phyloP scores from a whole-genome alignment of 2,888 invertebrate species.

The Galerucella calmariensis region DNA sequence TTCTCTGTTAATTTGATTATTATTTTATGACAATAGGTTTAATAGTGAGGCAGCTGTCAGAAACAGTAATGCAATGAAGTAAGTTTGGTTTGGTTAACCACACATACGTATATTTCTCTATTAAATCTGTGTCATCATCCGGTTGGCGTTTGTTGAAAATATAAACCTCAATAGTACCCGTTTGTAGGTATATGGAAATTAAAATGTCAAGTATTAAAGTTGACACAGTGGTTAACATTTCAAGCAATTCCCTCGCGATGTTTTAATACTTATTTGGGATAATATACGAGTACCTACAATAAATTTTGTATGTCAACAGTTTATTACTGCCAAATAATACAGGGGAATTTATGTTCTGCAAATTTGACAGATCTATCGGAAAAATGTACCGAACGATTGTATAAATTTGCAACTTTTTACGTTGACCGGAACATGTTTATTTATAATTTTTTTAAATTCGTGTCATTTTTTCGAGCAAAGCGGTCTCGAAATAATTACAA shows the following conservation, averaged over 20 bases:
- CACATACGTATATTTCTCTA: constrained; percentile 46
- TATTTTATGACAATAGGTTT: constrained; percentile 61
- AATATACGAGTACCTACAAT: no score
- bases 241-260: neutral
- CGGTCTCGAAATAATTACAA: no score
- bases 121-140: constrained; percentile 40
- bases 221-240: constrained; percentile 16
- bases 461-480: no score
- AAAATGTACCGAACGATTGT: no score
- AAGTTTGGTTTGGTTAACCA: constrained; percentile 55
- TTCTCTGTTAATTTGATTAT: constrained; percentile 58
- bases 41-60: constrained; percentile 60
- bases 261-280: neutral
- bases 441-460: no score
- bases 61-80: constrained; percentile 58
- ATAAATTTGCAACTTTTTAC: no score
- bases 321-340: no score
- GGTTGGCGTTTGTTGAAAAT: constrained; percentile 39
- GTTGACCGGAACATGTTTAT: no score
- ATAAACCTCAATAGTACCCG: constrained; percentile 24
- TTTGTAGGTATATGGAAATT: neutral
- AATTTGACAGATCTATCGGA: no score
- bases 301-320: no score
- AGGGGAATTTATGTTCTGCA: no score
- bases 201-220: neutral